Base-by-base conservation (phyloP, 2,888 invertebrate genomes). In the Helobdella robusta region DNA sequence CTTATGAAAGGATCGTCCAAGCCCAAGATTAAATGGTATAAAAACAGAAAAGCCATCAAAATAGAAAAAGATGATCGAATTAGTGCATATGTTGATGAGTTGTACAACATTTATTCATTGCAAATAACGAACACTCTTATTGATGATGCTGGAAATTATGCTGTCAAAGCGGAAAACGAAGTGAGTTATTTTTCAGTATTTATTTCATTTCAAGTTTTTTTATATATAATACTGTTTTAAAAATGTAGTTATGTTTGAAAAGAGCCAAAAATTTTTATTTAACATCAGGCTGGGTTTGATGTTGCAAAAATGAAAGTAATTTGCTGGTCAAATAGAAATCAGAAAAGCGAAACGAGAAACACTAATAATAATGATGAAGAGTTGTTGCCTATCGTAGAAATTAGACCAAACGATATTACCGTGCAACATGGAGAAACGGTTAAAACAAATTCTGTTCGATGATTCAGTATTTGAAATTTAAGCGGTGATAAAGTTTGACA, bases 401-500 rank as follows among this genome's bases (percentile, higher is more conserved):
- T 59, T 6, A 67, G 65, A 25, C 69, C 69, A 5, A 25, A 60
- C 35, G 62, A 66, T 34, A 44, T 64, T 18, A 60, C 52, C 0
- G 64, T 67, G 46, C 50, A 48, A 18, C 67, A 68, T 40, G 69
- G 69, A 34, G 65, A 69, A 56, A 65, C 30, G 50, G 62, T 62
- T 6, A 56, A 5, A 25, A 18, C 28, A 30, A 5, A 30, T 6
- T 56, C 2, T 20, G 20, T 25, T 5, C 56, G 28, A 1, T 56
- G 56, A n/a, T n/a, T n/a, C n/a, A n/a, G n/a, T n/a, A n/a, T n/a
- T n/a, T n/a, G n/a, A n/a, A n/a, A n/a, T n/a, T n/a, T n/a, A n/a
- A n/a, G n/a, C n/a, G n/a, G n/a, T n/a, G n/a, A n/a, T n/a, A n/a
- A n/a, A n/a, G n/a, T n/a, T n/a, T n/a, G n/a, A n/a, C n/a, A n/a